These are phyloP conservation scores for Nomada ferruginata DNA, from an alignment of 2,888 invertebrate species.

Conservation along the genomic window DNA sequence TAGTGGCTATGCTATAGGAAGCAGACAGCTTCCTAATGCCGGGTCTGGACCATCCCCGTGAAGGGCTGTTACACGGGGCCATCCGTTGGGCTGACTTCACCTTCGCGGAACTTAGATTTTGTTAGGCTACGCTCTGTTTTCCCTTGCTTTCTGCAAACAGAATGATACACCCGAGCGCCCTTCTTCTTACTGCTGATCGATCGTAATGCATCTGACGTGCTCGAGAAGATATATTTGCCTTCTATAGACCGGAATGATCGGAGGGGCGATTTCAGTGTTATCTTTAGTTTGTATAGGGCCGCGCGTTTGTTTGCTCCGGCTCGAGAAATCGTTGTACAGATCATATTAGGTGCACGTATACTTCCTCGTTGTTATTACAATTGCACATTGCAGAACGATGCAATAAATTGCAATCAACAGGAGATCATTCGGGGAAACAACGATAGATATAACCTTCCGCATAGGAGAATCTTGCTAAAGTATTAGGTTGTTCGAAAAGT, in stretches of 20 bases:
- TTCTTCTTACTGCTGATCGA: slow-evolving; percentile 22
- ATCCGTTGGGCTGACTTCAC: slow-evolving; percentile 39
- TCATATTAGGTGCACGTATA: background rate
- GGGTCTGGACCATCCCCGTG: slow-evolving; percentile 41
- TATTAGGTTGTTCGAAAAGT: too few relatives aligned
- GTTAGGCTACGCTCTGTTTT: slow-evolving; percentile 21
- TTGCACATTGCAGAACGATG: too few relatives aligned
- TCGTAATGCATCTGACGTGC: slow-evolving; percentile 3
- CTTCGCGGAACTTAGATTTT: slow-evolving; percentile 52
- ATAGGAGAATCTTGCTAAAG: too few relatives aligned
- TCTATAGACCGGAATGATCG: background rate
- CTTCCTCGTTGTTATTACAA: too few relatives aligned
- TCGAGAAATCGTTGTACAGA: background rate
- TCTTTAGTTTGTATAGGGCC: background rate
- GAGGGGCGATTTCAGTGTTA: background rate
- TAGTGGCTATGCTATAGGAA: slow-evolving; percentile 69
- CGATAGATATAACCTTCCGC: too few relatives aligned
- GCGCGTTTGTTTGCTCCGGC: background rate
- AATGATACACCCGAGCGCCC: slow-evolving; percentile 9
- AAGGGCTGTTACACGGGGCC: slow-evolving; percentile 62
- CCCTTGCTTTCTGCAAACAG: slow-evolving; percentile 34
- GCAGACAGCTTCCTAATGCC: slow-evolving; percentile 71
- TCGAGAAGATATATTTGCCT: slow-evolving; percentile 12
- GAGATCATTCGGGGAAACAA: too few relatives aligned
- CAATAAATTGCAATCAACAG: too few relatives aligned